Base-by-base conservation (phyloP, 1,140 invertebrate species). In the Papilio aristodemus region DNA sequence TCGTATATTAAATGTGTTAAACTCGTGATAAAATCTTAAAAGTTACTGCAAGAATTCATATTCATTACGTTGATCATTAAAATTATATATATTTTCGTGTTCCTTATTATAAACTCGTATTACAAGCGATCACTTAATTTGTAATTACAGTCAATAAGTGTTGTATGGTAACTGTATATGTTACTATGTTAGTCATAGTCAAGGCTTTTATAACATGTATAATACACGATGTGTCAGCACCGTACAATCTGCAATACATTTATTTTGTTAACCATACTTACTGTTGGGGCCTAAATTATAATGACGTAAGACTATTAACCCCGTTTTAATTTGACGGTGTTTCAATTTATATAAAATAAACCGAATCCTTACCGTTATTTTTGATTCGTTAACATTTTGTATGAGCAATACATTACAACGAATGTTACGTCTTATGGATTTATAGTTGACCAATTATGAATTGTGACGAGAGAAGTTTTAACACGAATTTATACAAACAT, bases 21-120 rank as follows among this genome's bases (percentile, higher is more conserved):
- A 84, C 79, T 83, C 83, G 83, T 84, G 80, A 81, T 85, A 85
- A 81, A 77, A 69, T 75, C 74, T 71, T 77, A 72, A 78, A 71
- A 76, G 78, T 79, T 82, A 82, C 69, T 77, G 75, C 71, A 73
- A 76, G 72, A 72, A 74, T 78, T 78, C 79, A 79, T 83, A 78
- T 77, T 75, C 64, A 60, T 50, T 75, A 74, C 68, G 67, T 74
- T 77, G 62, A 75, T 77, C 68, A 74, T 54, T 73, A 75, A 74
- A 75, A 70, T 67, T 66, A 68, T 75, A 73, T 72, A 69, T 82
- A 78, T 80, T 80, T 82, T 82, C 72, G 66, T 72, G 76, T 75
- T 75, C 67, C 71, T 77, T 75, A 59, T 72, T 75, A 68, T 72
- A 68, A 69, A 72, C 62, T 72, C 62, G 58, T 71, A 67, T 63